phyloP scores from a whole-genome alignment of 2,113 vertebrate genomes.

The Psilopsiagon aymara region DNA sequence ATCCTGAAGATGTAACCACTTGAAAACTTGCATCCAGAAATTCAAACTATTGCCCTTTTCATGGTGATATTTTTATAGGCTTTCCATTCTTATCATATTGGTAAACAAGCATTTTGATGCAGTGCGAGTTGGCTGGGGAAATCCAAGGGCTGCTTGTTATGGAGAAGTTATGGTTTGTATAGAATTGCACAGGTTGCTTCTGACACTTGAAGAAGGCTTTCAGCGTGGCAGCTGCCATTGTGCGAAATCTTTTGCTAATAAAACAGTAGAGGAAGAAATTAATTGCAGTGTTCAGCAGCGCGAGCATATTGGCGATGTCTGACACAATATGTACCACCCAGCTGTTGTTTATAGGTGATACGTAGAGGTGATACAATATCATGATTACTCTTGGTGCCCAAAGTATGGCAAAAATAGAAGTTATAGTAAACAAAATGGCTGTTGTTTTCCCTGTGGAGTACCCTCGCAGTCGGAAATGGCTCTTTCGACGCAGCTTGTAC shows the following conservation, averaged over 20 bases:
- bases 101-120: conserved; percentile 98
- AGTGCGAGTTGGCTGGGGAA: conserved; percentile 96
- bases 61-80: conserved; percentile 92
- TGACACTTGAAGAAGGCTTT: conserved; percentile 90
- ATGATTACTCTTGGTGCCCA: conserved; percentile 93
- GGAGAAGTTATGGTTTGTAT: conserved; percentile 95
- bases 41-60: conserved; percentile 50
- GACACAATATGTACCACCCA: conserved; percentile 87
- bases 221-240: conserved; percentile 90
- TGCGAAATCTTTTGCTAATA: conserved; percentile 95
- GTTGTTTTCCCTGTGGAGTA: conserved; percentile 96
- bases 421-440: conserved; percentile 93
- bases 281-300: conserved; percentile 93
- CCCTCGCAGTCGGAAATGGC: conserved; percentile 89
- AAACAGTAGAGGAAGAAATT: conserved; percentile 99
- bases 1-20: conserved; percentile 56
- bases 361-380: conserved; percentile 94
- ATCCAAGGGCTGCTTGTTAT: conserved; percentile 99
- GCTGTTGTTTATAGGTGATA: conserved; percentile 81
- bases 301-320: conserved; percentile 94
- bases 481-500: conserved; percentile 88
- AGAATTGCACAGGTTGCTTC: conserved; percentile 90
- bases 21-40: conserved; percentile 39
- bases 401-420: conserved; percentile 91
- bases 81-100: conserved; percentile 96